Base-by-base conservation (phyloP, 1,140 invertebrate species). In the Eupristina koningsbergeri region DNA sequence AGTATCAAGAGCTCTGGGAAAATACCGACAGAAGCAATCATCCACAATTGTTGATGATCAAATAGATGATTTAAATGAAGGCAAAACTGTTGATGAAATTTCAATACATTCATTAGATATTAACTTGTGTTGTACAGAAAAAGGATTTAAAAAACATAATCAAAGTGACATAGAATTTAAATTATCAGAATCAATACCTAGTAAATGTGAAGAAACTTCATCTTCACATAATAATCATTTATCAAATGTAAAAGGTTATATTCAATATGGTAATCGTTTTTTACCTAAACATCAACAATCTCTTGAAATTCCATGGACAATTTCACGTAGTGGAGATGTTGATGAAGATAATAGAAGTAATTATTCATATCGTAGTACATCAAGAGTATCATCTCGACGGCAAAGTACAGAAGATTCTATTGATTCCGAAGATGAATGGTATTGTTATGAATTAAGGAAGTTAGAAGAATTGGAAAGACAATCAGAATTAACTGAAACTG, bases 391-490 rank as follows among this genome's bases (percentile, higher is more conserved):
- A 9, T 98, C 97, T 3, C 93, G 97, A 87, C 92, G 97, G 58
- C 97, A 98, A 92, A 97, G 97, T 89, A 98, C 97, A 0, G 97
- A 98, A 92, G 97, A 98, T 87, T 97, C 96, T 82, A 98, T 98
- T 81, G 97, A 98, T 90, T 97, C 96, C 64, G 97, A 98, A 91
- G 97, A 98, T 89, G 97, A 98, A 92, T 98, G 97, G 96, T 98
- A 97, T 88, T 96, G 96, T 85, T 97, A 98, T 89, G 97, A 98
- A 88, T 88, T 98, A 77, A 93, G 96, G 71, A 97, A 98, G 91
- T 89, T 98, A 58, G 96, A 98, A 91, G 96, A 97, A 92, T 93
- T 98, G 88, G 97, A 98, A 90, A 93, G 95, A 85, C 95, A 96
- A 85, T 94, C 94, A 13, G 94, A 95, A 86, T 87, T 95, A 53